These are phyloP conservation scores for Neostethus bicornis DNA, from an alignment of 2,797 vertebrate species.

Conservation along the genomic window DNA sequence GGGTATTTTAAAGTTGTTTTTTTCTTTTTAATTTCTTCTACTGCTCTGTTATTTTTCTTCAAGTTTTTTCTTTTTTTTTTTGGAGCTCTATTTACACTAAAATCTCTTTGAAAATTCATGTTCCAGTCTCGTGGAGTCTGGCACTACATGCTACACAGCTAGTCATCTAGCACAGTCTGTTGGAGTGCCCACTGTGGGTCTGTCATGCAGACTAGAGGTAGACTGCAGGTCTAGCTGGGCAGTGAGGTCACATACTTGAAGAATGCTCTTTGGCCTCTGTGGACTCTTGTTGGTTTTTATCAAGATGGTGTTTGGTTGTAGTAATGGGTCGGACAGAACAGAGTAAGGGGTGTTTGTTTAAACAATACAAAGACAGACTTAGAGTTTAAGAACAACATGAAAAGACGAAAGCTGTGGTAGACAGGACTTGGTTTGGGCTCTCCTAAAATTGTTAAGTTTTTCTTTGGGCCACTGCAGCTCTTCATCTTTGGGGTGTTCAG, in stretches of 20 bases:
- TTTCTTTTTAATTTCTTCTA: constrained; percentile 48
- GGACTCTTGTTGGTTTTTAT: constrained; percentile 80
- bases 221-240: constrained; percentile 95
- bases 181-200: constrained; percentile 89
- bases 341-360: constrained; percentile 58
- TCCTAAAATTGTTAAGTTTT: constrained; percentile 80
- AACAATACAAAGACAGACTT: constrained; percentile 59
- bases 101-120: constrained; percentile 79
- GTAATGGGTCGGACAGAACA: constrained; percentile 60
- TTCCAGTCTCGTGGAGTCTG: constrained; percentile 87
- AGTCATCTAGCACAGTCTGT: constrained; percentile 87
- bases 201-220: constrained; percentile 97
- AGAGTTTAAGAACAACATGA: constrained; percentile 55
- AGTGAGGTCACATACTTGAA: constrained; percentile 99
- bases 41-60: constrained; percentile 83
- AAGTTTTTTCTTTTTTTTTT: constrained; percentile 81
- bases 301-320: constrained; percentile 77
- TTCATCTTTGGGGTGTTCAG: constrained; percentile 78
- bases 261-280: constrained; percentile 99
- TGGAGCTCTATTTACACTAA: constrained; percentile 79
- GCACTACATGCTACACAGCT: constrained; percentile 93
- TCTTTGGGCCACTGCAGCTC: constrained; percentile 87
- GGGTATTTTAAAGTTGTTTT: constrained; percentile 82
- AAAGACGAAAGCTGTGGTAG: constrained; percentile 73
- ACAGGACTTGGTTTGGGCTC: constrained; percentile 66